Evolutionary conservation across 64 coral and sea anemone species (phyloP), one percentile per base, ranked within the genome.

Genomic region (Actinia equina): DNA sequence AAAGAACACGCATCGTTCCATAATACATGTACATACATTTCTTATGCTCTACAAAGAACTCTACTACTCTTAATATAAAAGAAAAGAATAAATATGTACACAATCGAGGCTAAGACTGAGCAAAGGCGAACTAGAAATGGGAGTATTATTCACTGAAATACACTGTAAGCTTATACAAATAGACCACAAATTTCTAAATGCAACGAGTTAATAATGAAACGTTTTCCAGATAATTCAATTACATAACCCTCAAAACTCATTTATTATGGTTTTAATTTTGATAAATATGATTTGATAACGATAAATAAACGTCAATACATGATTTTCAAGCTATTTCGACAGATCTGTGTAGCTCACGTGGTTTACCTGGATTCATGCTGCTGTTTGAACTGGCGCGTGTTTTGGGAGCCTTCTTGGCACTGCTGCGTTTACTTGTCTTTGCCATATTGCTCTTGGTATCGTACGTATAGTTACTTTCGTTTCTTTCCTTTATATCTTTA

Each of bases 351-450:
- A 55, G 3, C 41, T 52, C 71, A 23, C 61, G 52, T 78, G 61
- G 71, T 46, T 52, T 53, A 95, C 94, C 94, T 89, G 90, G 43
- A 43, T 95, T 95, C 94, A 95, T 92, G 67, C 89, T 92, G 90
- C 88, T 95, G 12, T 84, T 85, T 2, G 94, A 88, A 44, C n/a
- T n/a, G n/a, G 92, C 92, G 60, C 53, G 92, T 23, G 70, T 26
- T 16, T 59, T 85, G 55, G 84, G 61, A 13, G 43, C 41, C n/a
- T 88, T 65, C 5, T 84, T 86, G 57, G 83, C 45, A 9, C 25
- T 61, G 17, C 78, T 74, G 59, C 70, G 84, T 89, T 91, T 89
- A 42, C 86, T 91, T 44, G 94, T 95, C 83, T 95, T 95, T 3
- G 90, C 90, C 94, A 95, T 95, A 51, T 74, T 41, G 69, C 26